Evolutionary conservation across 2,888 invertebrate species (phyloP).

Genomic region (Archips xylosteana): DNA sequence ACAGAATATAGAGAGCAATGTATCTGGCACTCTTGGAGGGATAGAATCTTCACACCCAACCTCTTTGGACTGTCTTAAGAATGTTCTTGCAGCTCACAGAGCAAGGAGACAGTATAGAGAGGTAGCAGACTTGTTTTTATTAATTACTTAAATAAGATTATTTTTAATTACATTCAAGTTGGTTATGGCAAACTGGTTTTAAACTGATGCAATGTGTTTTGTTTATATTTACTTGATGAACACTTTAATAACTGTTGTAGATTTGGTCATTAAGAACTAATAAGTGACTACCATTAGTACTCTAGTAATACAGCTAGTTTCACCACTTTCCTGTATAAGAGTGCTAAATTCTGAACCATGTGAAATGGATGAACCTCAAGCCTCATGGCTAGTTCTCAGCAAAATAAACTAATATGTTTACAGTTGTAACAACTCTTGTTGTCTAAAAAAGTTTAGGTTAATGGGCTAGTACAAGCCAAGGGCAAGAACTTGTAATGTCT

Average conservation of each 20-base stretch:
- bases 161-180: not conserved
- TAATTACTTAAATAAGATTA: not conserved
- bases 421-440: too few relatives aligned
- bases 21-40: slow-evolving; percentile 73
- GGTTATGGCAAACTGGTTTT: not conserved
- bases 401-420: too few relatives aligned
- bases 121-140: slow-evolving; percentile 70
- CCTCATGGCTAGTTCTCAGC: too few relatives aligned
- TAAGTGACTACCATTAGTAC: not conserved
- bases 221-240: not conserved
- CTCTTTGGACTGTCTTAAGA: slow-evolving; percentile 88
- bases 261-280: not conserved
- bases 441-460: too few relatives aligned
- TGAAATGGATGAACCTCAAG: too few relatives aligned
- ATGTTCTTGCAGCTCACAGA: slow-evolving; percentile 90
- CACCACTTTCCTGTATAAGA: too few relatives aligned
- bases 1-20: slow-evolving; percentile 68
- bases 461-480: too few relatives aligned
- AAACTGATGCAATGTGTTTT: not conserved
- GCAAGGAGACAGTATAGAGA: slow-evolving; percentile 89
- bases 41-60: slow-evolving; percentile 69
- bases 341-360: too few relatives aligned
- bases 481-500: too few relatives aligned
- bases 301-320: too few relatives aligned
- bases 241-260: not conserved